These are phyloP conservation scores for Linnaemya tessellans DNA, from an alignment of 2,888 invertebrate genomes.

Conservation along the genomic window DNA sequence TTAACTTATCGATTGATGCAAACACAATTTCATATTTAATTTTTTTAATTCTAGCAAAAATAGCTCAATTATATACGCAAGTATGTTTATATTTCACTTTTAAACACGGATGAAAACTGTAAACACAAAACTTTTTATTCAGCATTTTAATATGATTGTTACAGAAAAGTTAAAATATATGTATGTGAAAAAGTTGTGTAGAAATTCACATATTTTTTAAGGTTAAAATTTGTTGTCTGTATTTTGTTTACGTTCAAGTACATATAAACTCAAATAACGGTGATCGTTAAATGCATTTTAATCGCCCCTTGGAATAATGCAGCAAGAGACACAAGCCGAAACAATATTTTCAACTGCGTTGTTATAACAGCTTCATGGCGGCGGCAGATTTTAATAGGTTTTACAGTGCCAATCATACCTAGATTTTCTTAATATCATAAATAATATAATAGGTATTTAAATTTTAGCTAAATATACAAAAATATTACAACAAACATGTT, in stretches of 20 bases:
- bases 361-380: neutral
- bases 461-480: neutral
- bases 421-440: neutral
- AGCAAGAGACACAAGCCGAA: neutral
- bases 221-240: slow-evolving; percentile 23
- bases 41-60: no score
- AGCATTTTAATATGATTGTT: no score
- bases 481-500: no score
- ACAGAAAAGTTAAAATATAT: no score
- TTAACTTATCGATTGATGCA: no score
- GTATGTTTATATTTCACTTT: no score
- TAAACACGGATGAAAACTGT: no score
- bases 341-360: neutral
- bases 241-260: neutral
- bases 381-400: neutral
- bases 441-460: neutral
- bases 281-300: slow-evolving; percentile 25
- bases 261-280: slow-evolving; percentile 45
- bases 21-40: no score
- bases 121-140: no score
- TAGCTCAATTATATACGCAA: no score
- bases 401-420: no score
- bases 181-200: neutral
- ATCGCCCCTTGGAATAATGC: neutral
- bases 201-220: neutral